These are phyloP conservation scores for Stomatorhinus ivindoensis DNA, from an alignment of 2,113 vertebrate species.

Conservation along the genomic window DNA sequence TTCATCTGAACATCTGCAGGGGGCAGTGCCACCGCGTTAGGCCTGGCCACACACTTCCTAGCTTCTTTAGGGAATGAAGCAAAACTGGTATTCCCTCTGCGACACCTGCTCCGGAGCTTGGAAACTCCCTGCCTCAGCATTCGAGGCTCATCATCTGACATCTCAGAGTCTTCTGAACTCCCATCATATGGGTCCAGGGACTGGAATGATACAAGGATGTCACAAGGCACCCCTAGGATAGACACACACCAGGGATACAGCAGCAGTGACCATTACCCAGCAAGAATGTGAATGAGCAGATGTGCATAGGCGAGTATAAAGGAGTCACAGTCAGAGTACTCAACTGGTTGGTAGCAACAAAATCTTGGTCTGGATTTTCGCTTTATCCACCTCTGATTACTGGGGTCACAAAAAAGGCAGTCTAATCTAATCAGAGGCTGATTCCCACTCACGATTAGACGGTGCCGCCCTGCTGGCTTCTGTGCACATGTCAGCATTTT, in stretches of 20 bases:
- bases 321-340: not conserved
- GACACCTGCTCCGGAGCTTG: slow-evolving; percentile 26
- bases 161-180: slow-evolving; percentile 65
- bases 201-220: slow-evolving; percentile 43
- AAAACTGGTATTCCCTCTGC: slow-evolving; percentile 26
- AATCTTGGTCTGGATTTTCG: not conserved
- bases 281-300: not conserved
- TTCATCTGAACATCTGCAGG: slow-evolving; percentile 46
- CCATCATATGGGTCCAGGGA: slow-evolving; percentile 73
- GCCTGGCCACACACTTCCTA: slow-evolving; percentile 23
- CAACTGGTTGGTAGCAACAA: not conserved
- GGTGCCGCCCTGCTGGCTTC: slow-evolving; percentile 35
- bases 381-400: not conserved
- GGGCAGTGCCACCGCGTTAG: slow-evolving; percentile 18
- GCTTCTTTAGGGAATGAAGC: slow-evolving; percentile 20
- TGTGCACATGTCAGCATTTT: slow-evolving; percentile 23
- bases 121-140: slow-evolving; percentile 26
- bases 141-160: slow-evolving; percentile 19
- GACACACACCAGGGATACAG: not conserved
- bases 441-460: slow-evolving; percentile 40
- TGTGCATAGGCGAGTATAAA: not conserved
- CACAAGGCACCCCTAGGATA: slow-evolving; percentile 3
- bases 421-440: not conserved
- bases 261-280: not conserved
- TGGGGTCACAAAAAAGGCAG: not conserved